Evolutionary conservation across 2,888 invertebrate genomes (phyloP).

Genomic region (Onthophagus sagittarius): DNA sequence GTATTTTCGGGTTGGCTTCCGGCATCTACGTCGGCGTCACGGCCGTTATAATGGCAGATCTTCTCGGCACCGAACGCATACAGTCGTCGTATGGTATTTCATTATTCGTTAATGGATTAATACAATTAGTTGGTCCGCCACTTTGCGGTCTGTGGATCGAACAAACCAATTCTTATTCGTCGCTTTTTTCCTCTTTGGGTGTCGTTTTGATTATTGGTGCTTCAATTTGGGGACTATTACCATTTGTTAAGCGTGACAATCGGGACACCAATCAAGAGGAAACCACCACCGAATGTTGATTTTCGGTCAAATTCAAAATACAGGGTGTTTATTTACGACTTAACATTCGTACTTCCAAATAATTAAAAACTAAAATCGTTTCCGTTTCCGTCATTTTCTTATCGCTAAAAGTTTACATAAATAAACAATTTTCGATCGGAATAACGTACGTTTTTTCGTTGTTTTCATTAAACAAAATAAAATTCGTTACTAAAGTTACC

Average conservation of each 20-base stretch:
- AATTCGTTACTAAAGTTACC: background rate
- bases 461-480: background rate
- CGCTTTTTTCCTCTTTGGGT: constrained; percentile 71
- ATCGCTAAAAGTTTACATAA: background rate
- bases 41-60: constrained; percentile 83
- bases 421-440: too few species aligned
- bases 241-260: constrained; percentile 54
- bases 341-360: background rate
- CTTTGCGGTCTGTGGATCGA: constrained; percentile 74
- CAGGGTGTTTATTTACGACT: background rate
- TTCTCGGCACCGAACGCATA: constrained; percentile 78
- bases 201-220: constrained; percentile 69
- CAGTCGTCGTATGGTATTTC: constrained; percentile 85
- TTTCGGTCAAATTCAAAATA: background rate
- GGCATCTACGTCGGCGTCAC: constrained; percentile 84
- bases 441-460: background rate
- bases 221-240: constrained; percentile 71
- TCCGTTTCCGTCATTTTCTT: too few species aligned
- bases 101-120: constrained; percentile 76
- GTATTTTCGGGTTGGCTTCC: constrained; percentile 75
- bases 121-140: constrained; percentile 79
- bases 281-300: constrained; percentile 19
- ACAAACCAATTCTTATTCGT: constrained; percentile 59
- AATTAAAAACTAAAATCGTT: background rate
- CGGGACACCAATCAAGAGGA: constrained; percentile 10